Percentiles rank a stretch among this genome's conserved stretches.
phyloP scores from a whole-genome alignment of 2,797 vertebrate species.

The Strix occidentalis region DNA sequence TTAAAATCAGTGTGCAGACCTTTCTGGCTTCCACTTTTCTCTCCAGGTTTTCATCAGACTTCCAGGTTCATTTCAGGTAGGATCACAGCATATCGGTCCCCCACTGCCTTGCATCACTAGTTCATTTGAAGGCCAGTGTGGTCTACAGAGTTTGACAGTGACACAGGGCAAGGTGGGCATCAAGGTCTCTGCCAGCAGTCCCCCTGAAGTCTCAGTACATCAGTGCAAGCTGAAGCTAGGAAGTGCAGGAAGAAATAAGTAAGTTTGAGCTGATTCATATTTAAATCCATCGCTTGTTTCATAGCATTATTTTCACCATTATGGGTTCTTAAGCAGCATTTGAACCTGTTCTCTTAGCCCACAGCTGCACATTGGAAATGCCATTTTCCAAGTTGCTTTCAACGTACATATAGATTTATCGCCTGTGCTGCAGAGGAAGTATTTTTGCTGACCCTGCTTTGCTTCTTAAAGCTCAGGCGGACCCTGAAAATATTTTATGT shows the following conservation, averaged over 20 bases:
- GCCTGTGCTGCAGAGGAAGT: neutral
- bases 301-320: neutral
- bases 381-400: neutral
- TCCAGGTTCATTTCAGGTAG: neutral
- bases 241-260: neutral
- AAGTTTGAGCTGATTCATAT: neutral
- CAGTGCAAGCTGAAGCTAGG: neutral
- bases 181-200: neutral
- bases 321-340: neutral
- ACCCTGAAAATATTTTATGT: slow-evolving; percentile 6
- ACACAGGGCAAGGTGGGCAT: neutral
- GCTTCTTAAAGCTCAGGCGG: neutral
- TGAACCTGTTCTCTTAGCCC: neutral
- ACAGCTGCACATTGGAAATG: neutral
- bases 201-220: neutral
- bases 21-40: neutral
- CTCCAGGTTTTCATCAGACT: neutral
- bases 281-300: neutral
- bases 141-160: neutral
- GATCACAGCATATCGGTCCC: neutral
- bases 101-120: neutral
- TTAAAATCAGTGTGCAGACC: neutral
- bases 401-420: neutral
- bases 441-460: slow-evolving; percentile 17
- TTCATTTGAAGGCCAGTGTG: neutral